Conservation (phyloP, 2,888 invertebrate species). For the Teleiodes luculella region DNA sequence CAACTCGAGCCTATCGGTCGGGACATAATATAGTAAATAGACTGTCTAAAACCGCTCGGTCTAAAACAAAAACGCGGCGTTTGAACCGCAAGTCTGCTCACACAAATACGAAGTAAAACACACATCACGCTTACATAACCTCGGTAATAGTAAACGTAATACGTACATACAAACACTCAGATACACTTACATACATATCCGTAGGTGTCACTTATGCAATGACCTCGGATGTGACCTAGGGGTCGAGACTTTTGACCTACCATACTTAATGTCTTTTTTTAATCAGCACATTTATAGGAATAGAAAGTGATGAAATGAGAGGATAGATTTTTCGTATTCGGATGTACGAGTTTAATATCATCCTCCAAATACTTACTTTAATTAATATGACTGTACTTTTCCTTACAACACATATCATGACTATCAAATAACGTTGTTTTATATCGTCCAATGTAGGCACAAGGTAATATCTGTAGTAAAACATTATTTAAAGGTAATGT, state of each 20-base stretch:
- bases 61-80: constrained; percentile 6
- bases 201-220: constrained; percentile 9
- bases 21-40: no score
- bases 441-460: no score
- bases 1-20: no score
- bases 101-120: background rate
- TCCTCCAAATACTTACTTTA: no score
- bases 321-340: no score
- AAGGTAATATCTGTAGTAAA: no score
- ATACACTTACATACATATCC: background rate
- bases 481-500: no score
- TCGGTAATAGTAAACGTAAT: background rate
- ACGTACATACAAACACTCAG: constrained; percentile 1
- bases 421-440: no score
- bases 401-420: no score
- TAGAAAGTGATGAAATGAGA: background rate
- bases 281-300: background rate
- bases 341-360: no score
- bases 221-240: background rate
- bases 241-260: constrained; percentile 1
- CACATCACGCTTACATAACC: constrained; percentile 1
- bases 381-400: no score
- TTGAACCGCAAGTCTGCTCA: constrained; percentile 21
- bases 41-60: no score
- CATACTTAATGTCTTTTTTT: background rate